A percentile compares a stretch with the other conserved stretches of the same genome.
Evolutionary conservation across 2,113 vertebrate species (phyloP).

Genomic region (Muntiacus reevesi): DNA sequence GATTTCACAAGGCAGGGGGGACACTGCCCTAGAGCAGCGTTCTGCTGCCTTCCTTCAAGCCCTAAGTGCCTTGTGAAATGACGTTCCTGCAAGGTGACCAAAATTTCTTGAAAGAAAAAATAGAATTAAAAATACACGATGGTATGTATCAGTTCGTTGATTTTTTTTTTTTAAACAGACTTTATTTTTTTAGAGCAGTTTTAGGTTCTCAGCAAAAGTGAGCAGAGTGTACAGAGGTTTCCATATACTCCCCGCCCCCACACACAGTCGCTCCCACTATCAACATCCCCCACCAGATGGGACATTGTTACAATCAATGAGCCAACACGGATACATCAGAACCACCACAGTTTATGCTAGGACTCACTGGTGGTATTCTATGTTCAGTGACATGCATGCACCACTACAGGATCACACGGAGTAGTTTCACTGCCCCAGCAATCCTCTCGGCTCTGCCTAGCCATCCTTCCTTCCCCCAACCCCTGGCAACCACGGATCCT

Average conservation of each 20-base stretch:
- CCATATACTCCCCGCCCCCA: rapidly evolving
- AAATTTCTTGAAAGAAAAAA: not conserved
- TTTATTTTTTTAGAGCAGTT: not conserved
- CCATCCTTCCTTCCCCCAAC: rapidly evolving
- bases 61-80: not conserved
- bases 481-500: not conserved
- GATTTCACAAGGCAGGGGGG: not conserved
- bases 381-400: rapidly evolving
- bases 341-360: not conserved
- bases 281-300: not conserved
- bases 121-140: not conserved
- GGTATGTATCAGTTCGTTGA: not conserved
- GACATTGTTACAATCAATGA: not conserved
- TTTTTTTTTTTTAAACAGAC: not conserved
- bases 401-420: rapidly evolving
- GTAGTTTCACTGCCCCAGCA: not conserved
- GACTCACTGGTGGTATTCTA: not conserved
- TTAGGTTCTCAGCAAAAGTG: not conserved
- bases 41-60: not conserved
- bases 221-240: not conserved
- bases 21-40: rapidly evolving
- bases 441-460: not conserved
- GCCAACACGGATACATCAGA: rapidly evolving
- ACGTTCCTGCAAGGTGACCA: not conserved
- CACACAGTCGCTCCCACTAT: rapidly evolving